Percentiles rank a stretch among this genome's conserved stretches.
Conservation (phyloP, 2,113 vertebrate species). For the Oryzias celebensis region DNA sequence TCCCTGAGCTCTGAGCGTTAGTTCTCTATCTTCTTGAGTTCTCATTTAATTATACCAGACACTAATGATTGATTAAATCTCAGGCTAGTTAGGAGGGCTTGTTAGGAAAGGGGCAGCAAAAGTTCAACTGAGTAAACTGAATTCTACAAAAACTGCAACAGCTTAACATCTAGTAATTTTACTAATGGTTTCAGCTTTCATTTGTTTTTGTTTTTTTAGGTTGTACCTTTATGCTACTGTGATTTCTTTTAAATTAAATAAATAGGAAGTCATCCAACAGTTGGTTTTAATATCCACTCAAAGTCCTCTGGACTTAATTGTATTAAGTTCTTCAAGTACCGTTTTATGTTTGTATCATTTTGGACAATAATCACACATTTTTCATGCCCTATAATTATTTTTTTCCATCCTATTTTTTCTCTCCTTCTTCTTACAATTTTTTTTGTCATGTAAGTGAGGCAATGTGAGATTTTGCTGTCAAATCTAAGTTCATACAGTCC, state of each 20-base stretch:
- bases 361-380: constrained; percentile 73
- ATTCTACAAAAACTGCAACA: constrained; percentile 48
- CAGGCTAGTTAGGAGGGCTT: constrained; percentile 53
- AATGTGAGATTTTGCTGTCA: constrained; percentile 78
- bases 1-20: constrained; percentile 37
- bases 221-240: not conserved
- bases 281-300: constrained; percentile 65
- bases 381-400: constrained; percentile 55
- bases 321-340: constrained; percentile 64
- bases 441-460: constrained; percentile 59
- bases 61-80: constrained; percentile 72
- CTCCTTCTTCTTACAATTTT: constrained; percentile 14
- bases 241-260: constrained; percentile 49
- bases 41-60: constrained; percentile 69
- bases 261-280: constrained; percentile 60
- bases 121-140: constrained; percentile 53
- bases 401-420: constrained; percentile 9
- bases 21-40: constrained; percentile 49
- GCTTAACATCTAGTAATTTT: constrained; percentile 32
- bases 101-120: constrained; percentile 51
- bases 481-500: constrained; percentile 77
- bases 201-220: not conserved
- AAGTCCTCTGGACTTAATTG: constrained; percentile 61
- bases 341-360: constrained; percentile 73
- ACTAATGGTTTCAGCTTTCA: constrained; percentile 36